Conservation (phyloP, 2,113 vertebrate species). For the Engraulis encrasicolus region DNA sequence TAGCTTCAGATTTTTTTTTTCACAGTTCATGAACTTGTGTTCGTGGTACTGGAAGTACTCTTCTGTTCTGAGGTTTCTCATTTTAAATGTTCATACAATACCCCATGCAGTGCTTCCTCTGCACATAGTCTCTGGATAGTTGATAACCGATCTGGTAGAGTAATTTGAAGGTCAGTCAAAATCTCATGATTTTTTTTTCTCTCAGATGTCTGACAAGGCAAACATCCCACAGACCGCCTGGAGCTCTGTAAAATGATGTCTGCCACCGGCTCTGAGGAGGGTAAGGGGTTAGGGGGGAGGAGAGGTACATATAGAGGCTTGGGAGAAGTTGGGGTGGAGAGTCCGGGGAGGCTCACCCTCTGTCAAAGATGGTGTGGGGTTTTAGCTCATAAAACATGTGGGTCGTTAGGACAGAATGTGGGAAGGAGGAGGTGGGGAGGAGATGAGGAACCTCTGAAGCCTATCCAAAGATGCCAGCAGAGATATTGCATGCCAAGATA, state of each 20-base stretch:
- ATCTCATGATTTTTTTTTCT: slow-evolving; percentile 39
- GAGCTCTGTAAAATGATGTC: slow-evolving; percentile 34
- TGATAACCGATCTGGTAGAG: slow-evolving; percentile 55
- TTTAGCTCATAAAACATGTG: too few relatives aligned
- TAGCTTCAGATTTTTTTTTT: slow-evolving; percentile 50
- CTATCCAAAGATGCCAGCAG: too few relatives aligned
- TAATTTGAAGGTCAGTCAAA: slow-evolving; percentile 52
- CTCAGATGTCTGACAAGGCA: slow-evolving; percentile 45
- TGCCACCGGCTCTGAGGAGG: slow-evolving; percentile 23
- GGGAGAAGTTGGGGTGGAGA: too few relatives aligned
- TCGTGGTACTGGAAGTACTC: slow-evolving; percentile 17
- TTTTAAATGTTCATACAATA: slow-evolving; percentile 32
- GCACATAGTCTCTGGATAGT: slow-evolving; percentile 42
- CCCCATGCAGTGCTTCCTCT: too few relatives aligned
- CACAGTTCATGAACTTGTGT: slow-evolving; percentile 52
- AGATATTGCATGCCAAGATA: too few relatives aligned
- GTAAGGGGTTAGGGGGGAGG: too few relatives aligned
- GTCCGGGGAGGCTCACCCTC: too few relatives aligned
- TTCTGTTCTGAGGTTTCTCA: slow-evolving; percentile 22
- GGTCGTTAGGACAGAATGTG: too few relatives aligned
- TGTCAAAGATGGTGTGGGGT: too few relatives aligned
- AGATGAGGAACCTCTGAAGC: background rate
- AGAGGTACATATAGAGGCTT: too few relatives aligned
- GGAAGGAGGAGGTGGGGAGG: background rate
- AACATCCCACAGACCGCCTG: slow-evolving; percentile 37